phyloP scores from a whole-genome alignment of 2,113 vertebrate species.

The Calonectris borealis region DNA sequence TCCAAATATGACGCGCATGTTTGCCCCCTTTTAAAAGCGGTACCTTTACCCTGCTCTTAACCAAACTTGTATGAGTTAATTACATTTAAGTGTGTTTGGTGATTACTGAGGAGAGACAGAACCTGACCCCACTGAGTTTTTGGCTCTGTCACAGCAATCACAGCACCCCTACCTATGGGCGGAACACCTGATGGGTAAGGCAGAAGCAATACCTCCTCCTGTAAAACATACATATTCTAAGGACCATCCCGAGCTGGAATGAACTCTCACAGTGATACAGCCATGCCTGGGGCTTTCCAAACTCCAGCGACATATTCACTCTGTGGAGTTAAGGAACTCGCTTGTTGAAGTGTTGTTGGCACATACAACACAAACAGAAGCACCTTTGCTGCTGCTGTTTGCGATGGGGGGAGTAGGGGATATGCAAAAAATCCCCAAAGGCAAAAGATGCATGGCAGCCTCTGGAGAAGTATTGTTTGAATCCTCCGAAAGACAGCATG shows the following conservation, averaged over 20 bases:
- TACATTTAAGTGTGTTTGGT: neutral
- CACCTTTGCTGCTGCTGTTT: neutral
- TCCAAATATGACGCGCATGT: neutral
- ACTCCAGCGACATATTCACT: neutral
- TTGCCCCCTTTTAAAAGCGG: neutral
- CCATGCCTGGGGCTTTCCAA: neutral
- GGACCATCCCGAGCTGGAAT: neutral
- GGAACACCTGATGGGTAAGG: neutral
- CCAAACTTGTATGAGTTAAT: neutral
- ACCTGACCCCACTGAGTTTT: neutral
- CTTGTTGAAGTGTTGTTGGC: neutral
- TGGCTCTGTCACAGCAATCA: neutral
- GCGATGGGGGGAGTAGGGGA: too few species aligned
- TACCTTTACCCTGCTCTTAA: neutral
- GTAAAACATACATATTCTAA: neutral
- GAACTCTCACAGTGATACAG: neutral
- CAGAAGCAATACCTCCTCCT: neutral
- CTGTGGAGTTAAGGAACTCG: neutral
- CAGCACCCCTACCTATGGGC: neutral
- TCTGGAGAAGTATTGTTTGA: neutral
- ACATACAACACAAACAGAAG: neutral
- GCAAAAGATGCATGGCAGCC: neutral
- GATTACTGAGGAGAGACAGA: neutral
- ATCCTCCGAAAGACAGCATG: neutral
- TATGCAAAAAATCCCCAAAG: neutral